Conservation (phyloP, 1,140 invertebrate genomes). For the Pteromalus puparum region DNA sequence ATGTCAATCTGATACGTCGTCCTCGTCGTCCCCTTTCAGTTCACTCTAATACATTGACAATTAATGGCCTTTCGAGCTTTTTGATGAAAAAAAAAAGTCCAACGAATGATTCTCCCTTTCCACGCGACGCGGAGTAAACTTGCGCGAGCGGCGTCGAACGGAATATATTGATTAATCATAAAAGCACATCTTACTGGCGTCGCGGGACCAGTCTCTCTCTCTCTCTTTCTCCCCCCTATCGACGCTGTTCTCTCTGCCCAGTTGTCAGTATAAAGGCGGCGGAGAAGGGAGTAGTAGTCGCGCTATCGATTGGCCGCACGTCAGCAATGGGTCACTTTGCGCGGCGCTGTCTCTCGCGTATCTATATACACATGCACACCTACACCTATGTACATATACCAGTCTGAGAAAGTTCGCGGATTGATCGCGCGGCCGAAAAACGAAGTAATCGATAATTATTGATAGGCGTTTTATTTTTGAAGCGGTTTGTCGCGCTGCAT, state of each 20-base stretch:
- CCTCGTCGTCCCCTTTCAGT: constrained; percentile 7
- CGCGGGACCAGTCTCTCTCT: background rate
- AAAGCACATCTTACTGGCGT: background rate
- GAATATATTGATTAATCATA: constrained; percentile 1
- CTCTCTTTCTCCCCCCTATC: background rate
- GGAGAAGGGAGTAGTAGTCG: constrained; percentile 30
- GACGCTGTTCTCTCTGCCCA: background rate
- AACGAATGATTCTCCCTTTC: background rate
- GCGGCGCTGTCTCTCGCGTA: background rate
- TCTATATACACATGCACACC: too few species aligned
- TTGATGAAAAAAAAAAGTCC: constrained; percentile 24
- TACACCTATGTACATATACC: too few species aligned
- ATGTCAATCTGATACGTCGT: constrained; percentile 61
- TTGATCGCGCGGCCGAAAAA: constrained; percentile 3
- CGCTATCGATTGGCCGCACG: constrained; percentile 57
- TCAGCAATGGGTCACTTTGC: constrained; percentile 61
- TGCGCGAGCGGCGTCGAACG: background rate
- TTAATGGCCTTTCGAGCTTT: constrained; percentile 8
- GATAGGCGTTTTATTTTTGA: constrained; percentile 14
- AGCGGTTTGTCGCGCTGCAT: too few species aligned
- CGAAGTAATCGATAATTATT: constrained; percentile 36
- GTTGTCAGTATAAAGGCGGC: constrained; percentile 23
- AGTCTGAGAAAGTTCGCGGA: constrained; percentile 2
- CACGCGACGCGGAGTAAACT: background rate
- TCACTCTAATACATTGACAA: constrained; percentile 53